Evolutionary conservation across 2,888 invertebrate species (phyloP).

Genomic region (Eupithecia subfuscata): DNA sequence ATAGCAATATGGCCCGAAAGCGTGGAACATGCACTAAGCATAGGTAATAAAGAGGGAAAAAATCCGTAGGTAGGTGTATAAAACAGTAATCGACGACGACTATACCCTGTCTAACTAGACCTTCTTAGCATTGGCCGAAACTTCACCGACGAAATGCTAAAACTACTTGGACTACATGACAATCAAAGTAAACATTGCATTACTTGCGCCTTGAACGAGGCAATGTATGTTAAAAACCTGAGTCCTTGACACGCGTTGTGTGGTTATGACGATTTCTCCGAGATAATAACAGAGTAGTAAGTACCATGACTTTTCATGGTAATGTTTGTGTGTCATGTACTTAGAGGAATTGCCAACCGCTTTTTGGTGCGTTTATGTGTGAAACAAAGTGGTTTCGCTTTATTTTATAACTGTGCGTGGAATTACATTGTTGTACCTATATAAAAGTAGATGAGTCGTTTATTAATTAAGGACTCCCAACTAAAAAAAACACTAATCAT

Average conservation of each 20-base stretch:
- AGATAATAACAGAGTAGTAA: slow-evolving; percentile 20
- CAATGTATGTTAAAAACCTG: slow-evolving; percentile 40
- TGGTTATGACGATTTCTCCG: slow-evolving; percentile 32
- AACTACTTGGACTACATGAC: slow-evolving; percentile 20
- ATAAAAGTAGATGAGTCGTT: not conserved
- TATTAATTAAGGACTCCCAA: too few relatives aligned
- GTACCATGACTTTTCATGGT: slow-evolving; percentile 30
- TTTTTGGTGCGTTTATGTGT: slow-evolving; percentile 17
- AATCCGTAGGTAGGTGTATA: not conserved
- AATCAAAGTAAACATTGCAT: slow-evolving; percentile 40
- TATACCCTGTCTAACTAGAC: not conserved
- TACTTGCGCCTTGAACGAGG: slow-evolving; percentile 34
- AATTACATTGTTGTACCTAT: not conserved
- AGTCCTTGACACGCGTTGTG: slow-evolving; percentile 40
- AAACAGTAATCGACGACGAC: not conserved
- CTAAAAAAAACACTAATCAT: too few relatives aligned
- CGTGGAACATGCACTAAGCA: not conserved
- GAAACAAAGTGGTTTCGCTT: not conserved
- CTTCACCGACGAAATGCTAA: not conserved
- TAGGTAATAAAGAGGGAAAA: too few relatives aligned
- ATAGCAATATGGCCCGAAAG: not conserved
- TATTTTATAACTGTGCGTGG: not conserved
- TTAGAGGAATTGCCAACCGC: slow-evolving; percentile 20
- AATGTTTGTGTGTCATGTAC: slow-evolving; percentile 27
- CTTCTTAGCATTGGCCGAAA: not conserved